Conservation (phyloP, 2,113 vertebrate species). For the Ptyas mucosa region DNA sequence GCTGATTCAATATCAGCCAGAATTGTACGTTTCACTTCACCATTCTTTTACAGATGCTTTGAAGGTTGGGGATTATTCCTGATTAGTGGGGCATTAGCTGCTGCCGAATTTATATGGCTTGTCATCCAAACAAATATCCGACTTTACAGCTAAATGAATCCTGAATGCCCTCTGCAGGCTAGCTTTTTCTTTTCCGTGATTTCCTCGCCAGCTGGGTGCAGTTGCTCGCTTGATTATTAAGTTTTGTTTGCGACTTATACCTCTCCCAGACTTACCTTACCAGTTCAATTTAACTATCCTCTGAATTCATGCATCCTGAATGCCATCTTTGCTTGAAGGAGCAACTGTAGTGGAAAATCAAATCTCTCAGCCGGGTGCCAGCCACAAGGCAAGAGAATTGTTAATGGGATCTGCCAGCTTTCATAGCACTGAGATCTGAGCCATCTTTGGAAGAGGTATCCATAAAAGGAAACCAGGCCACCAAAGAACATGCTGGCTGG, state of each 20-base stretch:
- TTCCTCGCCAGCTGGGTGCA: background rate
- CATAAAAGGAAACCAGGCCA: background rate
- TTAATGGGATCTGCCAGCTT: background rate
- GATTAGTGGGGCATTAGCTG: background rate
- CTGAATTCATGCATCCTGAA: background rate
- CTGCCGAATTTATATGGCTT: background rate
- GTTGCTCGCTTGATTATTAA: background rate
- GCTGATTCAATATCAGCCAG: background rate
- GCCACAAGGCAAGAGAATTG: background rate
- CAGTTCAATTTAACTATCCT: background rate
- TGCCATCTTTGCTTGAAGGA: background rate
- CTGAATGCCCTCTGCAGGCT: background rate
- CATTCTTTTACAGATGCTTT: background rate
- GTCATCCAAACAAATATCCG: background rate
- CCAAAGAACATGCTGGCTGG: background rate
- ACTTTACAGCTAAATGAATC: background rate
- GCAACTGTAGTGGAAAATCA: constrained; percentile 1
- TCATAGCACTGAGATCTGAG: background rate
- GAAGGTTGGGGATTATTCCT: background rate
- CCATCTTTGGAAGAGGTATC: background rate
- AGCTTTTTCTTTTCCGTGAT: background rate
- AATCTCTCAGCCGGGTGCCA: background rate
- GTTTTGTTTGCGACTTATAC: background rate
- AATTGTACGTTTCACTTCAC: background rate
- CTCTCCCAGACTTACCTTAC: background rate